phyloP scores from a whole-genome alignment of 1,140 invertebrate species.

The Anoplolepis gracilipes region DNA sequence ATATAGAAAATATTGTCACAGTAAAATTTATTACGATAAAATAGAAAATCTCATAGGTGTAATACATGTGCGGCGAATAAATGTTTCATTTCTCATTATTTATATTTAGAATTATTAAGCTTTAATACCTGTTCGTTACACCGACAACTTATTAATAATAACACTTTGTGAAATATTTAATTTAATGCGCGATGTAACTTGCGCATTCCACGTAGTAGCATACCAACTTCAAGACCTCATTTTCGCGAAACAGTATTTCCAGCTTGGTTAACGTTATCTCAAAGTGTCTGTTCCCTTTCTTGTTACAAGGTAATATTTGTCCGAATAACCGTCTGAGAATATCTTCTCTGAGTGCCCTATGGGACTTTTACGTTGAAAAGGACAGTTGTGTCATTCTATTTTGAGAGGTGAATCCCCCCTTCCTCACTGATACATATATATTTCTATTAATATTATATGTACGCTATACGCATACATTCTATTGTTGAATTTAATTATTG shows the following conservation, averaged over 20 bases:
- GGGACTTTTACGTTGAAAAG: constrained; percentile 51
- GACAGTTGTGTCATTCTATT: constrained; percentile 35
- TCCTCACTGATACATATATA: background rate
- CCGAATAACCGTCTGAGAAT: constrained; percentile 50
- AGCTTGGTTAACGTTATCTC: constrained; percentile 56
- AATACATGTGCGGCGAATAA: background rate
- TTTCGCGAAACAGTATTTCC: constrained; percentile 40
- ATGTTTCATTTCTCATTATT: background rate
- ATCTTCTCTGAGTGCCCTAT: constrained; percentile 38
- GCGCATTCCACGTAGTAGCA: constrained; percentile 1
- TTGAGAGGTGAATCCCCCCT: background rate
- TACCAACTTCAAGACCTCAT: constrained; percentile 48
- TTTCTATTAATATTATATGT: background rate
- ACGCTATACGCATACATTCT: background rate
- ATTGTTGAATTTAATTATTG: background rate
- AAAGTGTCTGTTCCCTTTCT: constrained; percentile 66
- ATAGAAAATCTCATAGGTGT: background rate
- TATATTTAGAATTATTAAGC: background rate
- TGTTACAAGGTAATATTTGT: constrained; percentile 59
- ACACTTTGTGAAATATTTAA: constrained; percentile 2
- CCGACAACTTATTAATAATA: background rate
- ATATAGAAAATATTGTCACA: background rate
- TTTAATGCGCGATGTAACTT: constrained; percentile 11
- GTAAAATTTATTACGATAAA: background rate
- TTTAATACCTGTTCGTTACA: background rate